Evolutionary conservation across 2,888 invertebrate genomes (phyloP).

Genomic region (Malacosoma neustria): DNA sequence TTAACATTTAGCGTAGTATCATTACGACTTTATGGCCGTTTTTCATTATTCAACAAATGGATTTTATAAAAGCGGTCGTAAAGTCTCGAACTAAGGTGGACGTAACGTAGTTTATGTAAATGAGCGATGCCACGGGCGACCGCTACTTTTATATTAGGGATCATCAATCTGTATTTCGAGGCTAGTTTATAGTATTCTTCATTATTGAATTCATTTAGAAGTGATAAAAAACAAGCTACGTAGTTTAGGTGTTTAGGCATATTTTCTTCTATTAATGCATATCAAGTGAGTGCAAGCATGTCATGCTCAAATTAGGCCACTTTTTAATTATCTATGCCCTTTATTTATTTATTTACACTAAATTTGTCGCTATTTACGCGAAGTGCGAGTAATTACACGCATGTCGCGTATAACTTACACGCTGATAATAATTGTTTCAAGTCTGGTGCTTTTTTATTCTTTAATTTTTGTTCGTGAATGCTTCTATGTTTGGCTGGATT

Average conservation of each 20-base stretch:
- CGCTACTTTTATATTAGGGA: constrained; percentile 58
- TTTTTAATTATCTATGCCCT: constrained; percentile 16
- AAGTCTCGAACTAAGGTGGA: background rate
- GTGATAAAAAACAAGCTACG: constrained; percentile 3
- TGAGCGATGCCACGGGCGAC: background rate
- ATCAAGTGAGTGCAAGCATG: constrained; percentile 23
- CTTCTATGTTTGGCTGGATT: too few species aligned
- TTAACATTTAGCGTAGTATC: background rate
- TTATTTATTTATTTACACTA: constrained; percentile 19
- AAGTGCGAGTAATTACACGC: background rate
- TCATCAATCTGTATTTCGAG: constrained; percentile 46
- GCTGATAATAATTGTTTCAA: too few species aligned
- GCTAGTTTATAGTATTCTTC: constrained; percentile 38
- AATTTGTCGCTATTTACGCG: constrained; percentile 9
- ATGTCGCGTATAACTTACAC: background rate
- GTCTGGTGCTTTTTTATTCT: too few species aligned
- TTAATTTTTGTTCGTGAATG: too few species aligned
- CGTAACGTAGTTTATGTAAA: background rate
- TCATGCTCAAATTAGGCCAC: constrained; percentile 45
- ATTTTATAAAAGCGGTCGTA: too few species aligned
- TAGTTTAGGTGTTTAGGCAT: constrained; percentile 6
- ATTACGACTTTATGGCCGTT: too few species aligned
- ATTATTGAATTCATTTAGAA: constrained; percentile 3
- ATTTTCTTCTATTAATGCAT: constrained; percentile 21
- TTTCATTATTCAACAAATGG: too few species aligned